A percentile compares a stretch with the other conserved stretches of the same genome.
These are phyloP conservation scores for Dioctria linearis DNA, from an alignment of 2,888 invertebrate genomes.

Conservation along the genomic window DNA sequence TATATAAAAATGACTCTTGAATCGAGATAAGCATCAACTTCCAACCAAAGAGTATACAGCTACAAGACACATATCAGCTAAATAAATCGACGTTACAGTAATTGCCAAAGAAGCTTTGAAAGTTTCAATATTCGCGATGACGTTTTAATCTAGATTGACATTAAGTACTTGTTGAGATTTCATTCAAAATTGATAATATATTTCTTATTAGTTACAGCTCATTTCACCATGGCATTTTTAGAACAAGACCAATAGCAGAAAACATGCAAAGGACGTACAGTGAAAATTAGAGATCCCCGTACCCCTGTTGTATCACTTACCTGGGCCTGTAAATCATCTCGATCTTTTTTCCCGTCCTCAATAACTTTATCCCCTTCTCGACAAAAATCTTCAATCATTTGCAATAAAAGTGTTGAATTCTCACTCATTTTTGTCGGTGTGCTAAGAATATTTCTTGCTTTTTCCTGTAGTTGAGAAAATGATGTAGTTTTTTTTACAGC, in stretches of 20 bases:
- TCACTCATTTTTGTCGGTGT: conserved; percentile 62
- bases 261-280: neutral
- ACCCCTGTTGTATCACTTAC: conserved; percentile 68
- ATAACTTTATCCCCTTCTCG: conserved; percentile 75
- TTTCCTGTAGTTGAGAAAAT: conserved; percentile 68
- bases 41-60: too few relatives aligned
- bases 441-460: conserved; percentile 67
- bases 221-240: too few relatives aligned
- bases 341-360: conserved; percentile 78
- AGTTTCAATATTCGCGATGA: too few relatives aligned
- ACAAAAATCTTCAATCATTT: conserved; percentile 77
- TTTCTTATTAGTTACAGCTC: too few relatives aligned
- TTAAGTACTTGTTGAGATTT: too few relatives aligned
- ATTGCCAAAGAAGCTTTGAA: too few relatives aligned
- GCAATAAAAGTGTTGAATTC: conserved; percentile 69
- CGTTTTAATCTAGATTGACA: too few relatives aligned
- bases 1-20: too few relatives aligned
- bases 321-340: conserved; percentile 83
- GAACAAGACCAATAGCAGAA: neutral
- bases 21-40: too few relatives aligned
- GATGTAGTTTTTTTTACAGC: conserved; percentile 64
- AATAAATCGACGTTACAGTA: too few relatives aligned
- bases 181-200: too few relatives aligned
- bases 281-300: neutral
- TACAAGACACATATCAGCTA: too few relatives aligned